Conservation (phyloP, 2,113 vertebrate species). For the Myrmecophaga tridactyla region DNA sequence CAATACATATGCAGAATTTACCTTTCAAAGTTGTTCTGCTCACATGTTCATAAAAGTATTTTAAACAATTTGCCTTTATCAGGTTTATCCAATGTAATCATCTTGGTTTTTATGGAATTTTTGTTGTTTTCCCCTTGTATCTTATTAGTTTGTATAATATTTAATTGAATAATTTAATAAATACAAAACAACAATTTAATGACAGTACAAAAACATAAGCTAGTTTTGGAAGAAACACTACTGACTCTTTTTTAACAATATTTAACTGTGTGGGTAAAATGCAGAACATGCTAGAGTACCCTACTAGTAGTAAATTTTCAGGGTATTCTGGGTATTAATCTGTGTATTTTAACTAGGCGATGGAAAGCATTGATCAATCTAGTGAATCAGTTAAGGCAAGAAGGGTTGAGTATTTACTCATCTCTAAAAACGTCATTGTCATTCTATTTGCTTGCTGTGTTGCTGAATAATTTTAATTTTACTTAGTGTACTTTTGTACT, state of each 20-base stretch:
- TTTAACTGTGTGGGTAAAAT: neutral
- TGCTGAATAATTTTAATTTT: neutral
- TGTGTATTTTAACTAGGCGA: neutral
- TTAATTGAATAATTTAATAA: constrained; percentile 25
- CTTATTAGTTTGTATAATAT: neutral
- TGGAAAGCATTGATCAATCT: neutral
- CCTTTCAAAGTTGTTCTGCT: neutral
- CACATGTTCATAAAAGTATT: neutral
- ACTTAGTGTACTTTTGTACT: neutral
- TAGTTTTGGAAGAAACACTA: neutral
- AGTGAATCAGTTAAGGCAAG: neutral
- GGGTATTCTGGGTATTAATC: neutral
- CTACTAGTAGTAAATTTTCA: neutral
- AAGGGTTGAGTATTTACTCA: neutral
- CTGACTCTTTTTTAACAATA: neutral
- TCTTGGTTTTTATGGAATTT: neutral
- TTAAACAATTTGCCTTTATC: neutral
- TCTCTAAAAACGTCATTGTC: neutral
- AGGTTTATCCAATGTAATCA: neutral
- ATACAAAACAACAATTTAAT: neutral
- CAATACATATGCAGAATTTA: neutral
- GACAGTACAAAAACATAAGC: neutral
- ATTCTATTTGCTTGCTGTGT: neutral
- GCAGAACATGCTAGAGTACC: neutral
- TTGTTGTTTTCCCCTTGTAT: neutral